Evolutionary conservation across 1,140 invertebrate genomes (phyloP), one percentile per base, ranked within the genome.

Genomic region (Globodera rostochiensis): DNA sequence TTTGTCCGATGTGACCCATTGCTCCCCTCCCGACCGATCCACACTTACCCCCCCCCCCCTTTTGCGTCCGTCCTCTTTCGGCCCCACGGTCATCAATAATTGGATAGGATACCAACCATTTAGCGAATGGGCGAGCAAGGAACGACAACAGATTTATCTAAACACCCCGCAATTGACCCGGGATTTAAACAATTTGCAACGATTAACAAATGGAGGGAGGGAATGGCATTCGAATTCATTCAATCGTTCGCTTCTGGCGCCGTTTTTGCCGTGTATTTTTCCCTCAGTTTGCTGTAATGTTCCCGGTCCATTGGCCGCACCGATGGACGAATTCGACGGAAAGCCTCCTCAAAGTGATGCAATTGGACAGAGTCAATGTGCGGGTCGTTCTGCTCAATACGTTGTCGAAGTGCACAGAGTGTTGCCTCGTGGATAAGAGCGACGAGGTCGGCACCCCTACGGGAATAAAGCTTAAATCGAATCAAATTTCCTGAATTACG

Each of bases 311-410:
- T 46, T 36, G 21, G 13, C 69, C 66, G 71, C 25, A 78, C 77
- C 4, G 77, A 78, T 8, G 77, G 77, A 15, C 50, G 47, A 45
- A 78, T 64, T 21, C 25, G 47, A 25, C 46, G 25, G 8, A 64
- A 21, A 4, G 77, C 77, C 6, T 45, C 13, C 6, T 78, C 77
- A 70, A 78, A 78, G 13, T 78, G 53, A 45, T 25, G 3, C 6
- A 15, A 64, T 49, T 25, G 36, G 1, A 78, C 45, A 2, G 64
- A 66, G 47, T 78, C 49, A 13, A 78, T 70, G 21, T 45, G 21
- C 19, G 70, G n/a, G 64, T 78, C 70, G 25, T 78, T 78, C 25
- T 64, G 25, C n/a, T 78, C 77, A 78, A 78, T 78, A 21, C 77
- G 11, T 46, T 70, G 45, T n/a, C 66, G 25, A 19, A 78, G 50